Percentiles rank a stretch among this genome's conserved stretches.
These are phyloP conservation scores for Drosophila bocqueti DNA, from an alignment of 1,140 invertebrate species.

Conservation along the genomic window DNA sequence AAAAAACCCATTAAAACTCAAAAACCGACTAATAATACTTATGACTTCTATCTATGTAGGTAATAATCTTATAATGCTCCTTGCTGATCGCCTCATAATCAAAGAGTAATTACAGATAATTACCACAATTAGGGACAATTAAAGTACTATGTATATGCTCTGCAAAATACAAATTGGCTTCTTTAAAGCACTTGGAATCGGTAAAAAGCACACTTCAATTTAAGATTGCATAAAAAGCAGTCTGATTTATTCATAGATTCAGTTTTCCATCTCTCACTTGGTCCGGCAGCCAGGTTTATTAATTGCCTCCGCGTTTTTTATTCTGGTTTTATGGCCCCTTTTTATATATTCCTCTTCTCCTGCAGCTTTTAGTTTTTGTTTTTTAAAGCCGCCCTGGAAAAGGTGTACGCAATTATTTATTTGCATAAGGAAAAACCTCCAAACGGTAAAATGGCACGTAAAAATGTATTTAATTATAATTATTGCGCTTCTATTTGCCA, in stretches of 20 bases:
- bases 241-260: conserved; percentile 50
- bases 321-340: conserved; percentile 27
- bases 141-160: conserved; percentile 6
- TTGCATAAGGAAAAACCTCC: conserved; percentile 62
- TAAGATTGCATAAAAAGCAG: conserved; percentile 28
- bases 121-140: conserved; percentile 17
- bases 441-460: conserved; percentile 76
- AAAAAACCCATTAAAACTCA: not conserved
- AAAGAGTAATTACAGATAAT: conserved; percentile 18
- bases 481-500: conserved; percentile 68
- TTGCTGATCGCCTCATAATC: not conserved
- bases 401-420: conserved; percentile 75
- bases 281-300: conserved; percentile 30
- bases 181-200: conserved; percentile 23
- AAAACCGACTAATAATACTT: not conserved
- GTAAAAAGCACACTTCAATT: conserved; percentile 23
- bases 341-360: conserved; percentile 6
- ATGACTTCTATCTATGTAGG: not conserved
- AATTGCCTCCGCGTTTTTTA: conserved; percentile 36
- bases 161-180: conserved; percentile 18
- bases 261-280: conserved; percentile 18
- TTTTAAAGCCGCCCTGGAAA: conserved; percentile 30
- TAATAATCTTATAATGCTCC: not conserved
- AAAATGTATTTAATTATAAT: conserved; percentile 84
- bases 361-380: conserved; percentile 28